These are phyloP conservation scores for Melopsittacus undulatus DNA, from an alignment of 2,797 vertebrate genomes.

Conservation along the genomic window DNA sequence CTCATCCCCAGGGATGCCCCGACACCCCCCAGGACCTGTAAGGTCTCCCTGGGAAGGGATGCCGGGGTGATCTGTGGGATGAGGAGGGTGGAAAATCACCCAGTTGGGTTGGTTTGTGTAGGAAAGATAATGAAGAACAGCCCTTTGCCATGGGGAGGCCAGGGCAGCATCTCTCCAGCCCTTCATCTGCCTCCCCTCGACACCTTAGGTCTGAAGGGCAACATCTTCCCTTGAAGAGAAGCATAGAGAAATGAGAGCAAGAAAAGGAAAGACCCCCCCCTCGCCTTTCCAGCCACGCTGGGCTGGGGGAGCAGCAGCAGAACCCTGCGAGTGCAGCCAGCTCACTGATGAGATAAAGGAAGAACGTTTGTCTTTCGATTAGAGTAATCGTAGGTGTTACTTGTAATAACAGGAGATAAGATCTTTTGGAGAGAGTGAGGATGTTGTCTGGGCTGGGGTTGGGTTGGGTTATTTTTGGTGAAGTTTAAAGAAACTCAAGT, in stretches of 20 bases:
- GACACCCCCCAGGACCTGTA: not conserved
- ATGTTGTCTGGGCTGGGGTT: not conserved
- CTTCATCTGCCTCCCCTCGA: not conserved
- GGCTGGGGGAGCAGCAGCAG: not conserved
- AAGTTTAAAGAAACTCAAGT: not conserved
- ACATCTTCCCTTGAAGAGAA: not conserved
- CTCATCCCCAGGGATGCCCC: accelerated
- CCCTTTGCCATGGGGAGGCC: accelerated
- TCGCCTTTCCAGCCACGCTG: not conserved
- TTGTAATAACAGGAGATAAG: slow-evolving; percentile 56
- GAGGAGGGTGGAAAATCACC: accelerated
- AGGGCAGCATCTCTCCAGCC: not conserved
- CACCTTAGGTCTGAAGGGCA: not conserved
- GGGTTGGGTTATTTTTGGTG: not conserved
- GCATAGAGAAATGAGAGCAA: not conserved
- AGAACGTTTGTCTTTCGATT: slow-evolving; percentile 46
- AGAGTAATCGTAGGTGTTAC: slow-evolving; percentile 35
- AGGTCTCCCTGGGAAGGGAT: not conserved
- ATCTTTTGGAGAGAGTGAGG: slow-evolving; percentile 15
- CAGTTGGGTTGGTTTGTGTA: not conserved
- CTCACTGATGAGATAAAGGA: not conserved
- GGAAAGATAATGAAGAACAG: not conserved
- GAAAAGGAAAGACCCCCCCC: not conserved
- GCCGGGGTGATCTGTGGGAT: accelerated
- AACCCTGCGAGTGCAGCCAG: not conserved